Evolutionary conservation across 2,888 invertebrate species (phyloP).

Genomic region (Microctonus aethiopoides): DNA sequence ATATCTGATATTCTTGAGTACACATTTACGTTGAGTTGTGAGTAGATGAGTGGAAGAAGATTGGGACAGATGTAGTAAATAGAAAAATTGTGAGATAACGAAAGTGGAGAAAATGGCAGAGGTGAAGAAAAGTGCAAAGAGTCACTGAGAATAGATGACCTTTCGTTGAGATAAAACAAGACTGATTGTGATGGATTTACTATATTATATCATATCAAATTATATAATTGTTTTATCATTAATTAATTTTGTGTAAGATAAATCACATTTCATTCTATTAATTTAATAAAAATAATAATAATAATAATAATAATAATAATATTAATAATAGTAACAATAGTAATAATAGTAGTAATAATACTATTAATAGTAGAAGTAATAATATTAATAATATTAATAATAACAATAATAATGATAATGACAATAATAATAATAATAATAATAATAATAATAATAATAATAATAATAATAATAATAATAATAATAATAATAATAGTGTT

Average conservation of each 20-base stretch:
- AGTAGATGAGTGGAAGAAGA: not conserved
- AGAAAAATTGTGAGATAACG: not conserved
- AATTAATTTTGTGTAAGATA: not conserved
- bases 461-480: too few relatives aligned
- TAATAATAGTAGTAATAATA: too few relatives aligned
- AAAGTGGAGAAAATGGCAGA: not conserved
- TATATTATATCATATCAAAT: constrained; percentile 9
- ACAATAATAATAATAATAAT: not conserved
- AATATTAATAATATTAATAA: not conserved
- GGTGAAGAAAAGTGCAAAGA: not conserved
- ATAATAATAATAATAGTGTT: too few relatives aligned
- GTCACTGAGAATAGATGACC: not conserved
- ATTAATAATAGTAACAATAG: not conserved
- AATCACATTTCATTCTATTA: not conserved
- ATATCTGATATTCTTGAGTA: not conserved
- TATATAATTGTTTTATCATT: constrained; percentile 11
- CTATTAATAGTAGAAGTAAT: not conserved
- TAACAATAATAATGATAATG: too few relatives aligned
- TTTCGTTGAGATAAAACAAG: constrained; percentile 7
- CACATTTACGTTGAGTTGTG: not conserved
- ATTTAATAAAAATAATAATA: not conserved
- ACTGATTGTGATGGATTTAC: constrained; percentile 13
- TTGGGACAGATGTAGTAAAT: not conserved
- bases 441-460: not conserved
- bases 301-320: not conserved